Base-by-base conservation (phyloP, 2,797 vertebrate genomes). In the Bradypus variegatus region DNA sequence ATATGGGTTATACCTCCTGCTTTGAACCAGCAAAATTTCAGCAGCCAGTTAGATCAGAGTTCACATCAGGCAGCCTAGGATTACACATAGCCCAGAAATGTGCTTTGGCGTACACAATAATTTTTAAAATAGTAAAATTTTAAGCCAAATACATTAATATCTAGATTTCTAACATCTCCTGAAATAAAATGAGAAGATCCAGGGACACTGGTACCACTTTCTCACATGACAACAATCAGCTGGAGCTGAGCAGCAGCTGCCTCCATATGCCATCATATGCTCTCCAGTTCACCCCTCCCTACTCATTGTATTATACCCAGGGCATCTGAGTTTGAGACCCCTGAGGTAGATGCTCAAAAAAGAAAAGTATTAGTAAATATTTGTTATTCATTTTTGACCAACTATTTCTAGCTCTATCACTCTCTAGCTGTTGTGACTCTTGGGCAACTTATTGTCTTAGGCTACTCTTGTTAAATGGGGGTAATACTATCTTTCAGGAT, bases 21-120 rank as follows among this genome's bases (percentile, higher is more conserved):
- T 94, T 48, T 93, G 70, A 88, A 92, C 38, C 41, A 85, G 67
- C 64, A 90, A 87, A 67, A 80, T 58, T 91, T 89, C 69, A 81
- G 41, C 6, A 8, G 53, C 60, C 13, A 73, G 33, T 41, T 41
- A 84, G 18, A 65, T 58, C 10, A 38, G 12, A 88, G 85, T 45
- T 88, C 27, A 58, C 45, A 48, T 88, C 76, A 93, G n/a, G n/a
- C 65, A 87, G 55, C 36, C 85, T 70, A 65, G 29, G 13, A 87
- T 15, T 27, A 12, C 73, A 85, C 8, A 53, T 1, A 64, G 67
- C 8, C 64, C 58, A 84, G 13, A 75, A 62, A 73, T 45, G 11
- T 67, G 64, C 69, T 94, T 29, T 79, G 83, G 14, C 45, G 62
- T 67, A 77, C 10, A 60, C 4, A 3, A 16, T 27, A 62, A 83